Conservation (phyloP, 2,113 vertebrate species). For the Macquaria australasica region DNA sequence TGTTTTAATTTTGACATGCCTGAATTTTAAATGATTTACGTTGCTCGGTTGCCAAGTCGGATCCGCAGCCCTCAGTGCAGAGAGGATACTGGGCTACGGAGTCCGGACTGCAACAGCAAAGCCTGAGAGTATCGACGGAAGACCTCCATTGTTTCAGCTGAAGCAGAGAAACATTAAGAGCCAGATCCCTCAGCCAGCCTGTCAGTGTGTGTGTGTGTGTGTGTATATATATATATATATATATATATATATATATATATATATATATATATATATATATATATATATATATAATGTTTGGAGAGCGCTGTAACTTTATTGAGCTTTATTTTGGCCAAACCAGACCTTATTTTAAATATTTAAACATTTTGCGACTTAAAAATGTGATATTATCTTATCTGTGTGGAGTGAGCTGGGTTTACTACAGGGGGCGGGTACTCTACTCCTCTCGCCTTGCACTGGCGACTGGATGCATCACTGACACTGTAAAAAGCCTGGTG, state of each 20-base stretch:
- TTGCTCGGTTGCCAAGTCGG: conserved; percentile 40
- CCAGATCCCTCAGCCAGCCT: conserved; percentile 18
- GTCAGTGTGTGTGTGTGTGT: no score
- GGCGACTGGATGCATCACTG: conserved; percentile 43
- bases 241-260: no score
- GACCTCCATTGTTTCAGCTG: conserved; percentile 73
- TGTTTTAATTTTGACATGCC: neutral
- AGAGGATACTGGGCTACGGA: conserved; percentile 39
- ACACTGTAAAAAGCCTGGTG: conserved; percentile 32
- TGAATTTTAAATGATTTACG: conserved; percentile 29
- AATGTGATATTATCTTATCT: conserved; percentile 14
- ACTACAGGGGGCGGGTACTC: conserved; percentile 78
- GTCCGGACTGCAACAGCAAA: conserved; percentile 52
- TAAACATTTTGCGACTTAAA: neutral
- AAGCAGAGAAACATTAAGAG: conserved; percentile 45
- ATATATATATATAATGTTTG: neutral
- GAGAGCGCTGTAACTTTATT: conserved; percentile 2
- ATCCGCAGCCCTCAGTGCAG: conserved; percentile 48
- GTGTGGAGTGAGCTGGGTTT: conserved; percentile 59
- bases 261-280: no score
- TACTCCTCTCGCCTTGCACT: conserved; percentile 17
- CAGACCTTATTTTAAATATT: neutral
- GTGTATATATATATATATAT: no score
- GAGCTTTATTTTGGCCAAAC: neutral
- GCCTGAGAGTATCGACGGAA: conserved; percentile 46